phyloP scores from a whole-genome alignment of 2,113 vertebrate species.

The Lampris megalopsis region DNA sequence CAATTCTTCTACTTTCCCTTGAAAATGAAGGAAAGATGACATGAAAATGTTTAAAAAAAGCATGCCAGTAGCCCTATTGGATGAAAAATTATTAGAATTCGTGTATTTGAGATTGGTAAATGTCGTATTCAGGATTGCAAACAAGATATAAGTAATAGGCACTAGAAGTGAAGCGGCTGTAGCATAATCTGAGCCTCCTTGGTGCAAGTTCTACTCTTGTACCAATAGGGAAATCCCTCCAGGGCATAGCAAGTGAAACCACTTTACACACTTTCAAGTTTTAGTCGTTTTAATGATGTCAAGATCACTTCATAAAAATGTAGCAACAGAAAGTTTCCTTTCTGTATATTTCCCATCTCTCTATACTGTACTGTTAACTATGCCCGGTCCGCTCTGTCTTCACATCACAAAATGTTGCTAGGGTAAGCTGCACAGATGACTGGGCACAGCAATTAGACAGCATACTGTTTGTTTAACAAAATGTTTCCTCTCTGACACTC shows the following conservation, averaged over 20 bases:
- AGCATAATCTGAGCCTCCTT: slow-evolving; percentile 10
- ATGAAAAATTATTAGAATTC: no score
- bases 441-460: slow-evolving; percentile 92
- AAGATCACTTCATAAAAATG: no score
- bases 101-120: background rate
- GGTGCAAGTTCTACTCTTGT: background rate
- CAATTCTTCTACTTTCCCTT: background rate
- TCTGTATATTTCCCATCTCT: slow-evolving; percentile 10
- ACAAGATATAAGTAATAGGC: no score
- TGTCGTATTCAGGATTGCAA: background rate
- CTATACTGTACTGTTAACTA: slow-evolving; percentile 28
- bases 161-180: slow-evolving; percentile 2
- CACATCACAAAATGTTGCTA: slow-evolving; percentile 74
- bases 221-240: slow-evolving; percentile 22
- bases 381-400: slow-evolving; percentile 50
- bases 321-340: background rate
- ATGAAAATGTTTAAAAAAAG: no score
- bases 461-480: slow-evolving; percentile 94
- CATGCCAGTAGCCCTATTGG: background rate
- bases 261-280: slow-evolving; percentile 18
- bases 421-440: slow-evolving; percentile 85
- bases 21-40: slow-evolving; percentile 3
- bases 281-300: background rate
- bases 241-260: slow-evolving; percentile 9
- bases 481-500: slow-evolving; percentile 87